These are phyloP conservation scores for Aphelenchoides fujianensis DNA, from an alignment of 1,140 invertebrate genomes.

Conservation along the genomic window DNA sequence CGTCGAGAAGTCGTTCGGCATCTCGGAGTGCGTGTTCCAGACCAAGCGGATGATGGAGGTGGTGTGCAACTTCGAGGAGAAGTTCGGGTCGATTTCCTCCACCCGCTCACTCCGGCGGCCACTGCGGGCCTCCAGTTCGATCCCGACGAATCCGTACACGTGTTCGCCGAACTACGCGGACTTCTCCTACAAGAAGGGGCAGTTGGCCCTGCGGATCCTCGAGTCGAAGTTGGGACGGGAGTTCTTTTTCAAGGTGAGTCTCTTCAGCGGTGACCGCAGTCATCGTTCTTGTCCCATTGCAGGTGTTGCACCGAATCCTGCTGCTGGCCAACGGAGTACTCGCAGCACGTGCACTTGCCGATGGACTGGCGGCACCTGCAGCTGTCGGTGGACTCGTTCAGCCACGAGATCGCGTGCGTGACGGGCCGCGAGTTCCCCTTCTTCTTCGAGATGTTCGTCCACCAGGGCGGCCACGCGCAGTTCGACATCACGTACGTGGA, in stretches of 20 bases:
- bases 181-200: slow-evolving; percentile 85
- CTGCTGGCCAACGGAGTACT: slow-evolving; percentile 83
- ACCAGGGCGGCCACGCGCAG: slow-evolving; percentile 85
- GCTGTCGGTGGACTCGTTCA: slow-evolving; percentile 73
- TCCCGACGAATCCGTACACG: slow-evolving; percentile 38
- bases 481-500: slow-evolving; percentile 67
- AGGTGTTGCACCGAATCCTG: slow-evolving; percentile 88
- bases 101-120: neutral
- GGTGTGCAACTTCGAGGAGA: slow-evolving; percentile 78
- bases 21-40: slow-evolving; percentile 90
- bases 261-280: too few species aligned
- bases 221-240: slow-evolving; percentile 91
- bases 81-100: slow-evolving; percentile 87
- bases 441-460: slow-evolving; percentile 97
- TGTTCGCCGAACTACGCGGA: slow-evolving; percentile 87
- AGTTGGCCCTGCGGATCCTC: slow-evolving; percentile 89
- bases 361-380: slow-evolving; percentile 72
- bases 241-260: slow-evolving; percentile 79
- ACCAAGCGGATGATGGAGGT: slow-evolving; percentile 70
- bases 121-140: slow-evolving; percentile 42
- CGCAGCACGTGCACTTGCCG: slow-evolving; percentile 75
- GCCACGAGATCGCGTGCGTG: slow-evolving; percentile 49
- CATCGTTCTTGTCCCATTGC: slow-evolving; percentile 65
- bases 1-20: slow-evolving; percentile 93
- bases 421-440: slow-evolving; percentile 95